Base-by-base conservation (phyloP, 2,113 vertebrate species). In the Dipodomys ordii region DNA sequence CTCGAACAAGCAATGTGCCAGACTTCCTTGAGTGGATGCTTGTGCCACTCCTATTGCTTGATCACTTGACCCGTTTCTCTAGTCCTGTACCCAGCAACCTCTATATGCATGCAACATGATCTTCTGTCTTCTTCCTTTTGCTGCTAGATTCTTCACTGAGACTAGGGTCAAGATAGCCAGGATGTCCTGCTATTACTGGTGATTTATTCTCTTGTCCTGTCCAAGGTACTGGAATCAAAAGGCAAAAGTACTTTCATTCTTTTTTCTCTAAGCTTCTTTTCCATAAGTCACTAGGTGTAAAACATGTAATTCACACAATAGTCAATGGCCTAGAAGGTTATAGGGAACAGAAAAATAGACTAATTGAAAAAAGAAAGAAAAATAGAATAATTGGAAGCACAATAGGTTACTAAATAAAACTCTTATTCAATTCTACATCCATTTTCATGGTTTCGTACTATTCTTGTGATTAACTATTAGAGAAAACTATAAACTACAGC, bases 321-420 rank as follows among this genome's bases (percentile, higher is more conserved):
- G 5, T 65, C 23, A 32, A 20, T 18, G 35, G 1, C 7, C 67
- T 28, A 6, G 28, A 94, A 84, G 3, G 15, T 62, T 53, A 83
- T 4, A 77, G 28, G 44, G 39, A 76, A 76, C 6, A 87, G 65
- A 94, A 94, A 80, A 93, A 65, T 82, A 57, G 8, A 82, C 77
- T 35, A 9, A 44, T 4, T 20, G 2, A 28, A 91, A 93, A 39
- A 39, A 39, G 39, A 39, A 39, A 87, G 65, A 94, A 94, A 80
- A 93, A 65, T 82, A 57, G 8, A 82, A 81, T 35, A 9, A 44
- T 4, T 20, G 1, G n/a, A 91, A 93, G 72, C 3, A 60, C 25
- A 86, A 23, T 67, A 39, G 18, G 16, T 30, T 81, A 90, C 8
- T 25, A 69, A 11, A 30, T 46, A 74, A 94, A 85, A 64, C 7